A percentile compares a stretch with the other conserved stretches of the same genome.
Evolutionary conservation across 2,113 vertebrate species (phyloP).

Genomic region (Callocephalon fimbriatum): DNA sequence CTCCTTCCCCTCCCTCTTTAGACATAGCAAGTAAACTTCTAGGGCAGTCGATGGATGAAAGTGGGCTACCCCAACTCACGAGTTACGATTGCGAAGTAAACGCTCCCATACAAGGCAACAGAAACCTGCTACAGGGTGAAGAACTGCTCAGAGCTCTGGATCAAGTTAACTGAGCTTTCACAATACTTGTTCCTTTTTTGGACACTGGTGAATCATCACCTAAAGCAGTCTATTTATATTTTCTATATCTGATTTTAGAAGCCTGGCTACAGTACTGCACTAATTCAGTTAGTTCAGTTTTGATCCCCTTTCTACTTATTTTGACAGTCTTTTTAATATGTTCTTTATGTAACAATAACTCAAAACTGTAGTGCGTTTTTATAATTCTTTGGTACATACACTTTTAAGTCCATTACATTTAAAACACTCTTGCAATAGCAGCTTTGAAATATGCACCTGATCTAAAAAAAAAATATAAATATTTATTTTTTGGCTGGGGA

Average conservation of each 20-base stretch:
- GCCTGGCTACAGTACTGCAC: slow-evolving; percentile 87
- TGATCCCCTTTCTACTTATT: slow-evolving; percentile 78
- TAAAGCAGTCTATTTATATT: slow-evolving; percentile 91
- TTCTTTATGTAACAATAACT: slow-evolving; percentile 74
- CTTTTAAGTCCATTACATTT: slow-evolving; percentile 74
- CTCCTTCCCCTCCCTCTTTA: slow-evolving; percentile 68
- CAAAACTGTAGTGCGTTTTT: slow-evolving; percentile 69
- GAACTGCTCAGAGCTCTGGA: slow-evolving; percentile 93
- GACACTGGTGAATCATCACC: slow-evolving; percentile 89
- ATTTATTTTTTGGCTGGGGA: slow-evolving; percentile 82
- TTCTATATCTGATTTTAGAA: slow-evolving; percentile 89
- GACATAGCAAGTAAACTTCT: slow-evolving; percentile 93
- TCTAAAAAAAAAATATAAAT: background rate
- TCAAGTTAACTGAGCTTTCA: slow-evolving; percentile 91
- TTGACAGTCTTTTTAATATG: slow-evolving; percentile 75
- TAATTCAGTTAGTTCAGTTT: slow-evolving; percentile 81
- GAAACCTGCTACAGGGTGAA: slow-evolving; percentile 94
- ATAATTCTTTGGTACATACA: slow-evolving; percentile 76
- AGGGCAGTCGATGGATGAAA: slow-evolving; percentile 86
- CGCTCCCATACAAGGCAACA: slow-evolving; percentile 89
- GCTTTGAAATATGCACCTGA: slow-evolving; percentile 82
- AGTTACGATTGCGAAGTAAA: slow-evolving; percentile 97
- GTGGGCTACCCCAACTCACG: slow-evolving; percentile 89
- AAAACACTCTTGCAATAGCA: slow-evolving; percentile 74
- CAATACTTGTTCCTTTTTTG: slow-evolving; percentile 81